Evolutionary conservation across 2,888 invertebrate species (phyloP), one percentile per base, ranked within the genome.

Genomic region (Chymomyza procnemis): DNA sequence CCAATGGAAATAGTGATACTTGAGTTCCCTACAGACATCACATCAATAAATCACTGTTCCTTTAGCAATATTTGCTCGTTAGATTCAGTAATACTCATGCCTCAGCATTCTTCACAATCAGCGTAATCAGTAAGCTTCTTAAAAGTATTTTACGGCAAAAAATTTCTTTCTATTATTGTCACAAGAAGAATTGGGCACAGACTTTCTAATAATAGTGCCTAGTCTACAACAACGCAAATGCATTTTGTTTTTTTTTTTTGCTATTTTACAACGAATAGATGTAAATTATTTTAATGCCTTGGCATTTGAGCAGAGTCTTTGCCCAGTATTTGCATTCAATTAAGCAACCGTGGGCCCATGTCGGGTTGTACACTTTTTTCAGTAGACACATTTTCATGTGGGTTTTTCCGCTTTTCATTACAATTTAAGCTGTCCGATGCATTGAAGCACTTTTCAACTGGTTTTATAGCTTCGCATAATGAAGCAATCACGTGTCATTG

Each of bases 221-320:
- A 5, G 5, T 14, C 47, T 18, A 50, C 8, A n/a, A 47, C 14
- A 16, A 18, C 6, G n/a, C 14, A 16, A 50, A 50, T 8, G 18
- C 50, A 50, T 19, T 50, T 12, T 50, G 16, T 50, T 16, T 50
- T 16, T 50, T 16, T 47, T 14, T 47, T n/a, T n/a, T n/a, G n/a
- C n/a, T 47, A 14, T 48, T 48, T 18, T 48, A 6, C 48, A n/a
- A 50, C 50, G 8, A 16, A 75, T 52, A 73, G 69, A 79, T 79
- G 70, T 77, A 74, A 76, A 71, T 69, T 69, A 69, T 70, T 73
- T 79, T 74, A 75, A 78, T 74, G 67, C 63, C 69, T 71, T 65
- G 54, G 14, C 64, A 64, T 64, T 64, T 64, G 12, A 41, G 48
- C 57, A 58, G 50, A 50, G 64, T 62, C 60, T 67, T n/a, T 65